These are phyloP conservation scores for Vanessa atalanta DNA, from an alignment of 1,140 invertebrate species.

Conservation along the genomic window DNA sequence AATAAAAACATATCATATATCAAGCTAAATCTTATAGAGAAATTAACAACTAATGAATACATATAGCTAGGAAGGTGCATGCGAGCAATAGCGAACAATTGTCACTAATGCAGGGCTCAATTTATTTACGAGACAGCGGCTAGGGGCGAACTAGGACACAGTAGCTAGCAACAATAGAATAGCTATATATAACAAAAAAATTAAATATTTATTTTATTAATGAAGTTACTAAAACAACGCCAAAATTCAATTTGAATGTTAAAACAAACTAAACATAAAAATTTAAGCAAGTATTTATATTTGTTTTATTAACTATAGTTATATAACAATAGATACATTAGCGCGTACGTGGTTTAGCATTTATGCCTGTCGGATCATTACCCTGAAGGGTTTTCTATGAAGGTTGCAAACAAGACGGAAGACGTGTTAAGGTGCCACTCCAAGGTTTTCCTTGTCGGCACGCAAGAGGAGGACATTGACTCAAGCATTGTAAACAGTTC, in stretches of 20 bases:
- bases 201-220: background rate
- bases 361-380: slow-evolving; percentile 46
- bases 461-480: slow-evolving; percentile 77
- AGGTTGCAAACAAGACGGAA: slow-evolving; percentile 56
- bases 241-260: background rate
- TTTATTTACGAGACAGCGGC: slow-evolving; percentile 76
- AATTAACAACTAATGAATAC: slow-evolving; percentile 8
- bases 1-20: too few relatives aligned
- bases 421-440: slow-evolving; percentile 57
- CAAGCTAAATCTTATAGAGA: slow-evolving; percentile 4
- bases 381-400: slow-evolving; percentile 46
- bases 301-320: slow-evolving; percentile 19
- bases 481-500: slow-evolving; percentile 79
- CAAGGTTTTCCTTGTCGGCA: slow-evolving; percentile 74
- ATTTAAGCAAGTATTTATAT: background rate
- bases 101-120: slow-evolving; percentile 77
- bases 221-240: background rate
- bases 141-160: slow-evolving; percentile 67
- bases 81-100: slow-evolving; percentile 75
- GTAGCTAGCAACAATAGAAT: slow-evolving; percentile 50
- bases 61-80: slow-evolving; percentile 47
- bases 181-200: slow-evolving; percentile 33
- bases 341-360: slow-evolving; percentile 46
- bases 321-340: slow-evolving; percentile 54
- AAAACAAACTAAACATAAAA: background rate